Evolutionary conservation across 1,140 invertebrate species (phyloP).

Genomic region (Hyles euphorbiae): DNA sequence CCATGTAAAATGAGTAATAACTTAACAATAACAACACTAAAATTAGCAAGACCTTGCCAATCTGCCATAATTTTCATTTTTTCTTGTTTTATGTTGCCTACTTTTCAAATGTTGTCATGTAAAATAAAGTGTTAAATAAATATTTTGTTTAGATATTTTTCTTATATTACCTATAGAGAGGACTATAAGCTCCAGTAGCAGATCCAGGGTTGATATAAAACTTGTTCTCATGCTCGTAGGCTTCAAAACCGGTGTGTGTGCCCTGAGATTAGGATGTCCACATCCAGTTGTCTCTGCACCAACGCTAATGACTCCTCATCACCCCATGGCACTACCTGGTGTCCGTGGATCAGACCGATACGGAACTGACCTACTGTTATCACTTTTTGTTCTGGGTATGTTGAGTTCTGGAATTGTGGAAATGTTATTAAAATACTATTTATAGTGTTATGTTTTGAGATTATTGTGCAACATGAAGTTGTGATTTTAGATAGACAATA

Average conservation of each 20-base stretch:
- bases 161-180: conserved; percentile 87
- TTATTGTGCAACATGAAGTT: background rate
- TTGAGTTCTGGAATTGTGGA: conserved; percentile 83
- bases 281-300: conserved; percentile 97
- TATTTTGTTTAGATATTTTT: background rate
- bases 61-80: too few relatives aligned
- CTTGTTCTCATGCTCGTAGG: conserved; percentile 98
- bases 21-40: too few relatives aligned
- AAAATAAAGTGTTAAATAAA: too few relatives aligned
- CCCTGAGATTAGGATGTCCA: conserved; percentile 98
- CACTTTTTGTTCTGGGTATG: conserved; percentile 99
- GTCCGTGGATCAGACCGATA: conserved; percentile 98
- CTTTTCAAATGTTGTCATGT: too few relatives aligned
- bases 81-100: too few relatives aligned
- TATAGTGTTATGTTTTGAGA: background rate
- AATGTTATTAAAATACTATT: background rate
- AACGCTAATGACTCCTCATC: conserved; percentile 95
- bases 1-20: too few relatives aligned
- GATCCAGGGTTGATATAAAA: conserved; percentile 99
- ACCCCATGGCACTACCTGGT: conserved; percentile 98
- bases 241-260: conserved; percentile 99
- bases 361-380: conserved; percentile 99
- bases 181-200: conserved; percentile 97
- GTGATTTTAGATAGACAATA: too few relatives aligned
- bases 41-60: too few relatives aligned